phyloP scores from a whole-genome alignment of 1,140 invertebrate genomes.

The Scaptomyza graminum region DNA sequence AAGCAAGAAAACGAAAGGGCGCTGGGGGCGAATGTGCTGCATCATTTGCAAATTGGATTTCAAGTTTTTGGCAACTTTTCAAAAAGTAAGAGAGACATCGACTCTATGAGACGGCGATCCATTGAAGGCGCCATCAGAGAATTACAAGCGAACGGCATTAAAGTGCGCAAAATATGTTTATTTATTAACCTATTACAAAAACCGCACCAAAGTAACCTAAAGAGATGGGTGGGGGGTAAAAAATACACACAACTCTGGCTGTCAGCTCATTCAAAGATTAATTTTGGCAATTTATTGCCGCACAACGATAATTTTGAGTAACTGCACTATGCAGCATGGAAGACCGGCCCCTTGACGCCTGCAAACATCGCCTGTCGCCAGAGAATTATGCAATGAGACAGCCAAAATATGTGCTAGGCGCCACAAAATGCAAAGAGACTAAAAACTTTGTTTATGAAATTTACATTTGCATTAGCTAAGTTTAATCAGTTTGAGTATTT shows the following conservation, averaged over 20 bases:
- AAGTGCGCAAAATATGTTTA: conserved; percentile 74
- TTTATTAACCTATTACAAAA: conserved; percentile 72
- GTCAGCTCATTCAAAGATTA: conserved; percentile 79
- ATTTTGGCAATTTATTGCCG: conserved; percentile 75
- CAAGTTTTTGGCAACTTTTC: conserved; percentile 77
- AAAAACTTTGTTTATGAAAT: conserved; percentile 30
- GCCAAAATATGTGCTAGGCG: conserved; percentile 20
- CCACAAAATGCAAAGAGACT: conserved; percentile 23
- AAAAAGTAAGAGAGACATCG: conserved; percentile 47
- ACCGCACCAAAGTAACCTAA: background rate
- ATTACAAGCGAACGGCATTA: conserved; percentile 65
- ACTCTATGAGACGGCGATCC: conserved; percentile 24
- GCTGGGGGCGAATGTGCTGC: conserved; percentile 62
- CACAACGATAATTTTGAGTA: conserved; percentile 71
- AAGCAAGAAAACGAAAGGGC: conserved; percentile 51
- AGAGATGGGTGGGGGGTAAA: background rate
- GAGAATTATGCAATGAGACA: conserved; percentile 65
- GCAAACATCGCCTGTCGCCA: conserved; percentile 20
- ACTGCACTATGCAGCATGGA: conserved; percentile 55
- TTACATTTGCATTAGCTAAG: background rate
- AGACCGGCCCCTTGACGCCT: conserved; percentile 15
- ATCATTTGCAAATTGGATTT: conserved; percentile 77
- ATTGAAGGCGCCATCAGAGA: conserved; percentile 59
- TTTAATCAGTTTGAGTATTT: background rate
- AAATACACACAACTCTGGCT: conserved; percentile 29